A percentile compares a stretch with the other conserved stretches of the same genome.
Evolutionary conservation across 2,797 vertebrate species (phyloP).

Genomic region (Pangasius krempfi): DNA sequence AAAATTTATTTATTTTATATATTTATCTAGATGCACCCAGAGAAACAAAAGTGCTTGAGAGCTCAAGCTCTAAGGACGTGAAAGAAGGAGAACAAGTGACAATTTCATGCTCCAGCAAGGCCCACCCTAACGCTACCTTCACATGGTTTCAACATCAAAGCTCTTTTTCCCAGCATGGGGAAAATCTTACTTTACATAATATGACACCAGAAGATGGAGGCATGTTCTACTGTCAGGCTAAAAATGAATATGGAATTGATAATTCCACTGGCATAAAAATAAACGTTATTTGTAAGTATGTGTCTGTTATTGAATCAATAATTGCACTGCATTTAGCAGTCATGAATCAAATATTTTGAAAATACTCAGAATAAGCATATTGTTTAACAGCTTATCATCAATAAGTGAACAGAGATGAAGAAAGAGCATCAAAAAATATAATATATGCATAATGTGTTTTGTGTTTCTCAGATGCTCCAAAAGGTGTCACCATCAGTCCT

Average conservation of each 20-base stretch:
- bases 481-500: constrained; percentile 34
- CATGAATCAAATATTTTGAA: background rate
- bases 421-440: background rate
- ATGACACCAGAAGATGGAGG: constrained; percentile 46
- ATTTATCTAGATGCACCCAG: constrained; percentile 64
- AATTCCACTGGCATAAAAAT: background rate
- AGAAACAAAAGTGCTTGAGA: accelerated
- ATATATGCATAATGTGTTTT: background rate
- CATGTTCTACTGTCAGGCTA: constrained; percentile 58
- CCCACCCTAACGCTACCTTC: constrained; percentile 37
- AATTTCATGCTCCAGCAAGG: constrained; percentile 63
- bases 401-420: background rate
- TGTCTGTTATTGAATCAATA: background rate
- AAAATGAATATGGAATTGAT: background rate
- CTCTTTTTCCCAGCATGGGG: accelerated
- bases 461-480: constrained; percentile 64
- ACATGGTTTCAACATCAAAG: constrained; percentile 54
- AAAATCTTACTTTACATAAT: accelerated
- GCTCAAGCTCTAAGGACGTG: accelerated
- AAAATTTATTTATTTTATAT: background rate
- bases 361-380: background rate
- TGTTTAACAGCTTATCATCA: background rate
- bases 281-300: constrained; percentile 64
- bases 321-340: background rate
- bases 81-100: constrained; percentile 44